Evolutionary conservation across 2,113 vertebrate species (phyloP).

Genomic region (Psettodes erumei): DNA sequence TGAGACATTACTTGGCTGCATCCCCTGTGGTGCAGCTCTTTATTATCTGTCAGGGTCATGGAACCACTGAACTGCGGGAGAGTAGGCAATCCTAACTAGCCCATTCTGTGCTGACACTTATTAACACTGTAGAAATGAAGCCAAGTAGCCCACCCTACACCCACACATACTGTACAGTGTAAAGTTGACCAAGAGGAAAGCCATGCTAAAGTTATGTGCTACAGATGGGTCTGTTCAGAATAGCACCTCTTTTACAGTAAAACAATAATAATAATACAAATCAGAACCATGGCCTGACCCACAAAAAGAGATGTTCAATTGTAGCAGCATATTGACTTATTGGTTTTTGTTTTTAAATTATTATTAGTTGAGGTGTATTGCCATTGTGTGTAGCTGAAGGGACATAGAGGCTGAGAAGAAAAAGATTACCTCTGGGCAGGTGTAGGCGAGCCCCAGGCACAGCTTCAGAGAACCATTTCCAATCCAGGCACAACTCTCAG

Average conservation of each 20-base stretch:
- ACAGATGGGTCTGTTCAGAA: neutral
- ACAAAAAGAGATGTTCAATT: constrained; percentile 20
- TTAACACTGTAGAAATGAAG: constrained; percentile 43
- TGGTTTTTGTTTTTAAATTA: too few relatives aligned
- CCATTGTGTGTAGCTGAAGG: constrained; percentile 24
- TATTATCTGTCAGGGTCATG: constrained; percentile 67
- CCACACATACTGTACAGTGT: neutral
- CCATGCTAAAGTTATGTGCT: neutral
- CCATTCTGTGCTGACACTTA: constrained; percentile 40
- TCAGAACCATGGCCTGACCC: constrained; percentile 11
- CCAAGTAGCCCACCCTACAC: neutral
- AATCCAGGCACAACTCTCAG: constrained; percentile 54
- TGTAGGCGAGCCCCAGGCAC: constrained; percentile 47
- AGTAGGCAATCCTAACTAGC: constrained; percentile 39
- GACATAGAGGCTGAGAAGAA: constrained; percentile 14
- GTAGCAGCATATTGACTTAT: constrained; percentile 12
- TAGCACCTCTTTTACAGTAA: neutral
- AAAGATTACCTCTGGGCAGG: constrained; percentile 49
- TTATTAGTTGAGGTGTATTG: too few relatives aligned
- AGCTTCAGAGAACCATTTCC: constrained; percentile 57
- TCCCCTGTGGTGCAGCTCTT: constrained; percentile 60
- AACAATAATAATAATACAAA: too few relatives aligned
- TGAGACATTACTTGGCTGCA: constrained; percentile 57
- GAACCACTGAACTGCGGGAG: constrained; percentile 40
- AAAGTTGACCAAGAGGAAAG: neutral